A percentile compares a stretch with the other conserved stretches of the same genome.
phyloP scores from a whole-genome alignment of 2,888 invertebrate species.

The Cheilosia scutellata region DNA sequence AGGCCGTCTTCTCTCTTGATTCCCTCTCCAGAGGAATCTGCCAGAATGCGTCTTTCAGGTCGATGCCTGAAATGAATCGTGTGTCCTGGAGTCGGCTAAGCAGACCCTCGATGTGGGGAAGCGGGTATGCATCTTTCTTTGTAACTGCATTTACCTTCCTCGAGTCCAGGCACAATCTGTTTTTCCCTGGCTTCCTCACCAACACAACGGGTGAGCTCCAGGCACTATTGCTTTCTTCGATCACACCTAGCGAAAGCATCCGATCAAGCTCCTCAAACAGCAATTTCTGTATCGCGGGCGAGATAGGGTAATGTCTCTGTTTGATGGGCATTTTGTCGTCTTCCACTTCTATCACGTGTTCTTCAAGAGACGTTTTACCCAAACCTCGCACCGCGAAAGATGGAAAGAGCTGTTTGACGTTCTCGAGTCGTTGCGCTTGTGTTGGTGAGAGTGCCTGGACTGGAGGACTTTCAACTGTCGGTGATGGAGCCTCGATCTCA shows the following conservation, averaged over 20 bases:
- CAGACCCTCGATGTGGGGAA: background rate
- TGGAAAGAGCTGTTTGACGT: background rate
- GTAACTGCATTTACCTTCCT: background rate
- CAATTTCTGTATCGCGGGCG: background rate
- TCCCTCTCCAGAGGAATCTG: background rate
- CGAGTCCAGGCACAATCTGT: background rate
- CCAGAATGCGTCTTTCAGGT: background rate
- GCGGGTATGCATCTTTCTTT: no score
- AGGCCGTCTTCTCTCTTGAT: no score
- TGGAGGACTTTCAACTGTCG: background rate
- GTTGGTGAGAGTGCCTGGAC: background rate
- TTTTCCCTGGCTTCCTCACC: background rate
- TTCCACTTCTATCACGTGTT: background rate
- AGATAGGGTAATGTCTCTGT: slow-evolving; percentile 14
- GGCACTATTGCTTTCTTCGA: no score
- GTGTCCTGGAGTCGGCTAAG: background rate
- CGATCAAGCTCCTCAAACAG: background rate
- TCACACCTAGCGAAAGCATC: no score
- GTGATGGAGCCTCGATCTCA: slow-evolving; percentile 1
- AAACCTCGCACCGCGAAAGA: background rate
- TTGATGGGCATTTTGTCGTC: slow-evolving; percentile 4
- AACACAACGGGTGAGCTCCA: no score
- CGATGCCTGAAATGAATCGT: background rate
- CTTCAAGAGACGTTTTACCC: background rate
- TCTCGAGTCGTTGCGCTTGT: background rate